Conservation (phyloP, 1,140 invertebrate genomes). For the Cheumatopsyche charites region DNA sequence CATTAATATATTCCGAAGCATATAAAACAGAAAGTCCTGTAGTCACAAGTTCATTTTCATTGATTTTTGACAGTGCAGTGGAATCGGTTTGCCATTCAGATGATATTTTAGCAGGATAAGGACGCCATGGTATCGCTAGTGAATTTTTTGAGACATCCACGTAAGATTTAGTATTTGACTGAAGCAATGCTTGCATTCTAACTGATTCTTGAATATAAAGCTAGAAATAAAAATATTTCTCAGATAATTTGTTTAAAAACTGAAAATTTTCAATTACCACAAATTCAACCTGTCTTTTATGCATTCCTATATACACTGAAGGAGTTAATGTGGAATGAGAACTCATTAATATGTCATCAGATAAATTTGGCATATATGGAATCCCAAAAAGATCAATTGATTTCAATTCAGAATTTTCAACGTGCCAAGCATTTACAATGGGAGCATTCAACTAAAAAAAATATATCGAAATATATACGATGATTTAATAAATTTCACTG, state of each 20-base stretch:
- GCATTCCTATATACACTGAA: slow-evolving; percentile 84
- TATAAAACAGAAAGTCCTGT: slow-evolving; percentile 72
- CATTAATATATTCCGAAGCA: slow-evolving; percentile 73
- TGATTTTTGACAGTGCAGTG: slow-evolving; percentile 49
- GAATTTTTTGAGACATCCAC: slow-evolving; percentile 3
- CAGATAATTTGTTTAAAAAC: slow-evolving; percentile 29
- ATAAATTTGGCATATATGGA: slow-evolving; percentile 35
- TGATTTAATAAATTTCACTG: no score
- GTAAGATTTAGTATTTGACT: slow-evolving; percentile 23
- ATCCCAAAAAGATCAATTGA: slow-evolving; percentile 77
- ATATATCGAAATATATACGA: no score
- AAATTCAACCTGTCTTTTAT: slow-evolving; percentile 72
- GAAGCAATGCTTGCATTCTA: slow-evolving; percentile 45
- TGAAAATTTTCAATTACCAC: no score
- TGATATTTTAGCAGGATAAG: slow-evolving; percentile 61
- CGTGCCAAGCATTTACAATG: slow-evolving; percentile 83
- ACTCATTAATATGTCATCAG: slow-evolving; percentile 5
- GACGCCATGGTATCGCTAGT: slow-evolving; percentile 70
- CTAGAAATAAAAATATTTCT: slow-evolving; percentile 53
- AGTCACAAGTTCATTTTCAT: slow-evolving; percentile 52
- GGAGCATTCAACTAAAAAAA: slow-evolving; percentile 76
- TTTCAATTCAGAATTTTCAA: slow-evolving; percentile 68
- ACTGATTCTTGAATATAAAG: slow-evolving; percentile 79
- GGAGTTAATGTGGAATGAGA: slow-evolving; percentile 59
- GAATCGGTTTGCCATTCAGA: slow-evolving; percentile 49